These are phyloP conservation scores for Drosophila prolongata DNA, from an alignment of 2,888 invertebrate species.

Conservation along the genomic window DNA sequence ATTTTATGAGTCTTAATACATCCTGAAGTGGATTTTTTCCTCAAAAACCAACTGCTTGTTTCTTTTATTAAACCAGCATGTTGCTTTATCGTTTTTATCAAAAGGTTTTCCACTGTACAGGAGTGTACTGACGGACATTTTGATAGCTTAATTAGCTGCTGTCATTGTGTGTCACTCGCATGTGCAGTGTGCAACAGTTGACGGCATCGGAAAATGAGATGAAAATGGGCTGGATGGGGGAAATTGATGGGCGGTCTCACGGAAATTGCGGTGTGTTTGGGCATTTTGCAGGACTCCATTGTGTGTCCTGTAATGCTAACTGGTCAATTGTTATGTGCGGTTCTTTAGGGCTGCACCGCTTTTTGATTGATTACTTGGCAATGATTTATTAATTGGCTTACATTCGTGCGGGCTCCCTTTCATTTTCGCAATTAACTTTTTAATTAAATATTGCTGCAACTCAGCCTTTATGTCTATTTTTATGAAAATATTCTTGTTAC, in stretches of 20 bases:
- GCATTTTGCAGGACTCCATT: slow-evolving; percentile 27
- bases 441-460: background rate
- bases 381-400: slow-evolving; percentile 23
- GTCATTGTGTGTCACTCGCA: slow-evolving; percentile 29
- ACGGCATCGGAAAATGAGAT: slow-evolving; percentile 20
- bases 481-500: background rate
- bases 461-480: background rate
- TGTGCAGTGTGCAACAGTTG: slow-evolving; percentile 44
- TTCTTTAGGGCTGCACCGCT: slow-evolving; percentile 9
- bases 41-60: background rate
- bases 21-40: background rate
- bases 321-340: slow-evolving; percentile 19
- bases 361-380: slow-evolving; percentile 28
- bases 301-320: slow-evolving; percentile 33
- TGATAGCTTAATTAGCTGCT: slow-evolving; percentile 49
- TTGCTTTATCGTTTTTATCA: background rate
- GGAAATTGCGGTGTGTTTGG: slow-evolving; percentile 36
- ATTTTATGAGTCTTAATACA: too few relatives aligned
- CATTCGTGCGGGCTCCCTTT: background rate
- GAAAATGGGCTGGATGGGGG: slow-evolving; percentile 9
- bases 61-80: background rate
- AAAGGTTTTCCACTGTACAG: slow-evolving; percentile 92
- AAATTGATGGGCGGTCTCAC: slow-evolving; percentile 3
- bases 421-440: background rate
- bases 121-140: slow-evolving; percentile 85